These are phyloP conservation scores for Limonius californicus DNA, from an alignment of 1,140 invertebrate genomes.

Conservation along the genomic window DNA sequence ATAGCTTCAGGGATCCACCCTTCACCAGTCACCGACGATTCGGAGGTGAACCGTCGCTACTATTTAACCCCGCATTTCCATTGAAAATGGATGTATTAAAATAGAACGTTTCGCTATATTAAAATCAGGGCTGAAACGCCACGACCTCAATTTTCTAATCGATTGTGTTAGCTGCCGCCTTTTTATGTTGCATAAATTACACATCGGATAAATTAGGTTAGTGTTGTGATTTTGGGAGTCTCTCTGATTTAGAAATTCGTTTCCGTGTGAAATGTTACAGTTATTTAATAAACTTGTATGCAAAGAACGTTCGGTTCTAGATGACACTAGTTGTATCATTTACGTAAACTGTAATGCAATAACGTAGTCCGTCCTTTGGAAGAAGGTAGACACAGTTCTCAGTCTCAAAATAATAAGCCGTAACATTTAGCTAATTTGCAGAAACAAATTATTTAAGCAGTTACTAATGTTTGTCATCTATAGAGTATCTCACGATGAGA, in stretches of 20 bases:
- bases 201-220: too few species aligned
- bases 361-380: too few species aligned
- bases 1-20: conserved; percentile 19
- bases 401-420: too few species aligned
- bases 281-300: too few species aligned
- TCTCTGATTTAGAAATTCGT: too few species aligned
- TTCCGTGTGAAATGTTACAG: too few species aligned
- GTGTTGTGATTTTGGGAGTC: too few species aligned
- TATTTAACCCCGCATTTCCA: conserved; percentile 16
- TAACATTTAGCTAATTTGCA: too few species aligned
- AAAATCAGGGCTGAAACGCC: not conserved
- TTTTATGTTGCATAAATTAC: not conserved
- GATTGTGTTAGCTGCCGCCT: not conserved
- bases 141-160: not conserved
- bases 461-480: too few species aligned
- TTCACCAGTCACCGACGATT: conserved; percentile 21
- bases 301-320: not conserved
- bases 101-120: not conserved
- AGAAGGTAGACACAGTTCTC: too few species aligned
- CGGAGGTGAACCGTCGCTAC: conserved; percentile 21
- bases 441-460: too few species aligned
- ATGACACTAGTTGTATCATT: not conserved
- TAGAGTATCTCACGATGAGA: too few species aligned
- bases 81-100: not conserved
- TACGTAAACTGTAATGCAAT: not conserved